These are phyloP conservation scores for Steromphala cineraria DNA, from an alignment of 2,888 invertebrate genomes.

Conservation along the genomic window DNA sequence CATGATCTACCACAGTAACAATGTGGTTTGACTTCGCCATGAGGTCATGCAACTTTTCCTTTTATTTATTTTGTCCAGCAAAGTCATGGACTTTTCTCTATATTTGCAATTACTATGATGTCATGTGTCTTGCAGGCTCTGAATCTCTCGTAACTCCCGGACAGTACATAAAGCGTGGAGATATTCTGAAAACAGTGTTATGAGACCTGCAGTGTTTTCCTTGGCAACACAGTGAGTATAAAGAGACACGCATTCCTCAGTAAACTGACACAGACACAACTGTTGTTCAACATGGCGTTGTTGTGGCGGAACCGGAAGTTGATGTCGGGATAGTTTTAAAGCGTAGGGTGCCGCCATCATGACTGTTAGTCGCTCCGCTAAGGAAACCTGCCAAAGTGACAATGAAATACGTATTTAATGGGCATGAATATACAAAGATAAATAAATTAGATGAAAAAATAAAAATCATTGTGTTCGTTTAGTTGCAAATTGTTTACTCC, in stretches of 20 bases:
- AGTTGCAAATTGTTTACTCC: too few species aligned
- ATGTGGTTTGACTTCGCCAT: too few species aligned
- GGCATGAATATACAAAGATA: too few species aligned
- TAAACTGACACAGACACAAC: conserved; percentile 53
- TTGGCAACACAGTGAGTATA: conserved; percentile 11
- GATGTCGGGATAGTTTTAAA: conserved; percentile 40
- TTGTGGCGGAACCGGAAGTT: conserved; percentile 40
- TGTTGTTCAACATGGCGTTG: conserved; percentile 48
- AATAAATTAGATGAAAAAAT: too few species aligned
- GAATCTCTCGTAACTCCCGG: background rate
- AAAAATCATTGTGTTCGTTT: too few species aligned
- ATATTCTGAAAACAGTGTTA: conserved; percentile 3
- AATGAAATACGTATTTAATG: too few species aligned
- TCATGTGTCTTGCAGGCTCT: background rate
- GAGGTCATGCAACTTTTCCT: too few species aligned
- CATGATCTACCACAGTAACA: too few species aligned
- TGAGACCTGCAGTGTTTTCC: conserved; percentile 5
- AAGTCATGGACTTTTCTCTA: too few species aligned
- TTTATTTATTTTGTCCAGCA: too few species aligned
- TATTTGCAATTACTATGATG: background rate
- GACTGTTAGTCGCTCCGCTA: conserved; percentile 59
- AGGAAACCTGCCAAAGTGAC: conserved; percentile 38
- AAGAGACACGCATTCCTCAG: conserved; percentile 42
- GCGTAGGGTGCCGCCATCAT: conserved; percentile 60
- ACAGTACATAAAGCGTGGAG: conserved; percentile 1